These are phyloP conservation scores for Collichthys lucidus DNA, from an alignment of 2,113 vertebrate genomes.

Conservation along the genomic window DNA sequence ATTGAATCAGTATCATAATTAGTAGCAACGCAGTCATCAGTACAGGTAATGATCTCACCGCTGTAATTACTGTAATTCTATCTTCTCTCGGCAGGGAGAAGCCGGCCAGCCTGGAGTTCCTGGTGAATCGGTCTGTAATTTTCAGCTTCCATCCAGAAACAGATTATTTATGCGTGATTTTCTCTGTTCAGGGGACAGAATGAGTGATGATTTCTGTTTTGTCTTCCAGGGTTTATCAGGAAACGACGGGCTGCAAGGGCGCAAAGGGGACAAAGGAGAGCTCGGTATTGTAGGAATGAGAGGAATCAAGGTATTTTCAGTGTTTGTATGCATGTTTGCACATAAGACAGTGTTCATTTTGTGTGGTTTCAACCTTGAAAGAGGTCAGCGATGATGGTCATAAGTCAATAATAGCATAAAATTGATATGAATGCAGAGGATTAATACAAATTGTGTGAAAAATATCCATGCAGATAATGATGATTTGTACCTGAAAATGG, in stretches of 20 bases:
- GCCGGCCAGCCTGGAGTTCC: conserved; percentile 87
- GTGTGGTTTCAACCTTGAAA: conserved; percentile 42
- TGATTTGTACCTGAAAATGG: conserved; percentile 31
- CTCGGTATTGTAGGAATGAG: conserved; percentile 86
- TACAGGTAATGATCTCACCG: conserved; percentile 5
- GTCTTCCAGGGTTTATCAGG: conserved; percentile 88
- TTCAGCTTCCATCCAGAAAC: conserved; percentile 10
- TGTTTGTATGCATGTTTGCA: background rate
- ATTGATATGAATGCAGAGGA: conserved; percentile 30
- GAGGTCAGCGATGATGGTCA: conserved; percentile 3
- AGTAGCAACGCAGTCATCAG: conserved; percentile 1
- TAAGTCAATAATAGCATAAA: conserved; percentile 28
- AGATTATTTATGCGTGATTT: conserved; percentile 22
- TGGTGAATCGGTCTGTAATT: conserved; percentile 88
- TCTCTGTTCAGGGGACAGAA: background rate
- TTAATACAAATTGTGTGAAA: conserved; percentile 20
- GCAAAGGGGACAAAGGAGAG: conserved; percentile 91
- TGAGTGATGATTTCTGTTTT: conserved; percentile 22
- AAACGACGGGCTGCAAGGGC: conserved; percentile 87
- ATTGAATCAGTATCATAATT: conserved; percentile 20
- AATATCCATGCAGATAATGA: conserved; percentile 13
- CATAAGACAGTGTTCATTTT: background rate
- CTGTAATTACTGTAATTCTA: conserved; percentile 34
- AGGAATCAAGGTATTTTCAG: conserved; percentile 88
- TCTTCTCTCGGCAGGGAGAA: conserved; percentile 87